Base-by-base conservation (phyloP, 2,888 invertebrate species). In the Eristalinus sepulchralis region DNA sequence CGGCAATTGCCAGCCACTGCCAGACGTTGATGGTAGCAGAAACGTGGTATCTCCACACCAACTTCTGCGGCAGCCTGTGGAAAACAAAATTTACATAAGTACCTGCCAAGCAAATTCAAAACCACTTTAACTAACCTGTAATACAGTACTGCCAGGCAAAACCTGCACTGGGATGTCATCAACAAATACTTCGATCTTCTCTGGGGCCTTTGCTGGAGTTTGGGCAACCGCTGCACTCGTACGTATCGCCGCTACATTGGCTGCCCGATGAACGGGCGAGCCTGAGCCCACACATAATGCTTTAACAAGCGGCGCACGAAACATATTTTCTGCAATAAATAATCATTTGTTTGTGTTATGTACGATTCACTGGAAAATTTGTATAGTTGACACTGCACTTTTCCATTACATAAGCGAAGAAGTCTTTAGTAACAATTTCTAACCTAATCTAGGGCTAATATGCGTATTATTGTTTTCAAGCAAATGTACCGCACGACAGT, bases 1-100 rank as follows among this genome's bases (percentile, higher is more conserved):
- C 99, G 95, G 91, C 99, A 99, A 93, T 99, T 99, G 62, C 99
- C 99, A 88, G 99, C 99, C 34, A 99, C 97, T 5, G 99, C 98
- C 77, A 99, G 94, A 68, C 99, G 95, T 92, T 99, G 99, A 94
- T 99, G 99, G 92, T 99, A 99, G 93, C 99, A 99, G 93, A 99
- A 99, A 83, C 99, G 94, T 1, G 99, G 99, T 89, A 99, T 99
- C 94, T 99, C 99, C 60, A 99, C 96, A 13, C 99, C 99, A 88
- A 96, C 95, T 93, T 96, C 94, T 0, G 98, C 98, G 75, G 98
- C 99, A 89, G 98, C 99, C 97, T 98, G 55, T 11, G 77, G 47
- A 24, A 66, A 9, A 8, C 17, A 68, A 13, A 22, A 36, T 24
- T 72, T 78, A 75, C 17, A 9, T 70, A 72, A 66, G 17, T 47